These are phyloP conservation scores for Ochotona curzoniae DNA, from an alignment of 2,113 vertebrate genomes.

Conservation along the genomic window DNA sequence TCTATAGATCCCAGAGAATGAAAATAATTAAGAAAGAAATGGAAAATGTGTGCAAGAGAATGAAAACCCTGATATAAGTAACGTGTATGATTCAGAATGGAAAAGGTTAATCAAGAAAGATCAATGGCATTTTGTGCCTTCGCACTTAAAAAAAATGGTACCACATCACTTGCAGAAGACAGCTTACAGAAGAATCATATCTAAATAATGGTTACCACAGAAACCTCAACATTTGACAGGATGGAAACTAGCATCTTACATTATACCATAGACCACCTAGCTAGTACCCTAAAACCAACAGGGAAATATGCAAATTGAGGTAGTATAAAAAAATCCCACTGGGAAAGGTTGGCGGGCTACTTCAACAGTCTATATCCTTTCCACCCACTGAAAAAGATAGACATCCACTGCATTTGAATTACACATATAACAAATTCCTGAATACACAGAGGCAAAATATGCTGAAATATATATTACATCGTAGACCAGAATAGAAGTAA, in stretches of 20 bases:
- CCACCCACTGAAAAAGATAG: neutral
- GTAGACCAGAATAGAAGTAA: neutral
- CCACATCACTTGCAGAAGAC: neutral
- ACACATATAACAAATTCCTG: neutral
- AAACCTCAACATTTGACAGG: neutral
- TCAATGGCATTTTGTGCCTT: neutral
- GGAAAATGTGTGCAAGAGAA: neutral
- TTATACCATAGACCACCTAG: neutral
- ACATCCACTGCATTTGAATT: neutral
- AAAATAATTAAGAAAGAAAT: constrained; percentile 5
- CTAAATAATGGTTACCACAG: neutral
- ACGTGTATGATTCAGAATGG: neutral
- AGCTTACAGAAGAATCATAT: neutral
- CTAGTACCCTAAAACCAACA: neutral
- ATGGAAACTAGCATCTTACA: neutral
- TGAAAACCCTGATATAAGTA: neutral
- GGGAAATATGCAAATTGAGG: neutral
- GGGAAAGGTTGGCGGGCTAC: neutral
- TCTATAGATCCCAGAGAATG: neutral
- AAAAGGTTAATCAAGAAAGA: constrained; percentile 48
- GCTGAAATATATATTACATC: neutral
- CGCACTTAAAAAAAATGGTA: neutral
- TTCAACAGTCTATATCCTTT: neutral
- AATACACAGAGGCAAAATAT: neutral
- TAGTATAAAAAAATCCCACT: neutral